Conservation (phyloP, 2,888 invertebrate species). For the Chydorus sphaericus region DNA sequence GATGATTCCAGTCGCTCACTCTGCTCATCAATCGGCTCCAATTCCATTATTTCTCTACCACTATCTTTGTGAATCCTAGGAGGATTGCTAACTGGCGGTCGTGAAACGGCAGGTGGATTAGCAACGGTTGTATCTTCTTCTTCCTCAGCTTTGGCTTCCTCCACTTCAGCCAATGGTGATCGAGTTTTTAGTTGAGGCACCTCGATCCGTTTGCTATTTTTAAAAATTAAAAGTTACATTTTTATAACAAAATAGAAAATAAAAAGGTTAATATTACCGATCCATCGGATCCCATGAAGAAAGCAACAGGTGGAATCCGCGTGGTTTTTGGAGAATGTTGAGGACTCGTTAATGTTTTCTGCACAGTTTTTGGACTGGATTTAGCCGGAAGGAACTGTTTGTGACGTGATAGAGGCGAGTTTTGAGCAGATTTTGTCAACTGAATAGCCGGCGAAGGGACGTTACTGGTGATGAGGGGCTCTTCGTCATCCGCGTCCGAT, state of each 20-base stretch:
- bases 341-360: neutral
- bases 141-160: neutral
- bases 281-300: slow-evolving; percentile 7
- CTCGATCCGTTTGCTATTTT: slow-evolving; percentile 4
- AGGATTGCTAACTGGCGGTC: neutral
- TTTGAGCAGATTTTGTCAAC: neutral
- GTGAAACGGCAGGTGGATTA: neutral
- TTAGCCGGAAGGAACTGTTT: neutral
- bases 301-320: neutral
- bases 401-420: neutral
- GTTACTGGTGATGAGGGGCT: neutral
- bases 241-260: neutral
- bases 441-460: neutral
- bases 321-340: slow-evolving; percentile 3
- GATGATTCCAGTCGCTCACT: neutral
- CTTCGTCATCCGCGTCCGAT: slow-evolving; percentile 3
- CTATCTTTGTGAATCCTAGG: slow-evolving; percentile 4
- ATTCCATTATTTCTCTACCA: neutral
- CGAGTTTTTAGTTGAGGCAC: neutral
- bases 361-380: neutral
- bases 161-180: neutral
- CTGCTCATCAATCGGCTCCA: slow-evolving; percentile 10
- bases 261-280: slow-evolving; percentile 1
- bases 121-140: neutral
- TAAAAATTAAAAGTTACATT: neutral